Base-by-base conservation (phyloP, 2,113 vertebrate species). In the Festucalex cinctus region DNA sequence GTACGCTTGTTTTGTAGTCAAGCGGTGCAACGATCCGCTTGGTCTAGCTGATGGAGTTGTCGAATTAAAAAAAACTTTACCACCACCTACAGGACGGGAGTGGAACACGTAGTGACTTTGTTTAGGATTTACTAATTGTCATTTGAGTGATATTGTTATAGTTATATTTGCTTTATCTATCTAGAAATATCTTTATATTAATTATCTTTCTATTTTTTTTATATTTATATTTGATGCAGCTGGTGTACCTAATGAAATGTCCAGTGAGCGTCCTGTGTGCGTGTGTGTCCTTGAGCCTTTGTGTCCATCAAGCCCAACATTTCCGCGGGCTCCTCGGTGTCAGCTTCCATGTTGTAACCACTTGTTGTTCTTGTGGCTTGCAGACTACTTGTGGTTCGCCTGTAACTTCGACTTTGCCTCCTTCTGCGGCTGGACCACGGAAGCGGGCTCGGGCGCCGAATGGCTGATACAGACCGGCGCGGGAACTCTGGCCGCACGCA, bases 381-480 rank as follows among this genome's bases (percentile, higher is more conserved):
- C 78, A 92, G 91, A 75, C 0, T 90, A 93, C 19, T 85, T 94
- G 49, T 95, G 93, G 88, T 96, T 98, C 68, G 94, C 93, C 86
- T 99, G 97, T 80, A 93, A 91, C 83, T 99, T 99, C 82, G 96
- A 97, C 84, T 95, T 91, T 62, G 93, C 94, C 49, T 96, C 95
- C 0, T 91, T 93, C 84, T 99, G 97, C 76, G 93, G 93, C 46
- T 99, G 97, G 97, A 93, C 91, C 71, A 90, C 86, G 0, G 95
- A 98, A 73, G 83, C 60, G 41, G 91, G 92, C 0, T 87, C 88
- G 3, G 93, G 93, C 20, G 90, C 95, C 14, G 90, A 91, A 71
- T 99, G 97, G 97, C 88, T 93, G 0, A 91, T 97, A 75, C 90
- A 95, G 70, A 66, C 67, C 36, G 67, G 58, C 5, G 26, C 54